Conservation (phyloP, 2,888 invertebrate species). For the Kuschelorhynchus macadamiae region DNA sequence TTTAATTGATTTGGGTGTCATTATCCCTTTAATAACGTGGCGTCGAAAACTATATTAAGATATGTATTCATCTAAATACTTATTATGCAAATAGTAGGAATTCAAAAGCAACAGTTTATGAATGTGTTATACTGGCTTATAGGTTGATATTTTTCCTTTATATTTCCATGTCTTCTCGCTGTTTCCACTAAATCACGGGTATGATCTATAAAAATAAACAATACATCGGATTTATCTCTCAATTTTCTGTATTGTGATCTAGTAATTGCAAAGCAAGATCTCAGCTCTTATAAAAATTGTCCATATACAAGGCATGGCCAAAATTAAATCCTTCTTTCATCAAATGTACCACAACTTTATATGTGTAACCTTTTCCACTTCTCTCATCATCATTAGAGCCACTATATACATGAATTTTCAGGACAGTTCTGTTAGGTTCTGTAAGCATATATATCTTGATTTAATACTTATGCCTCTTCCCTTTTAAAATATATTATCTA, state of each 20-base stretch:
- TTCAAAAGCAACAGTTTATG: too few species aligned
- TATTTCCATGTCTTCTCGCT: too few species aligned
- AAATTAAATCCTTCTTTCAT: constrained; percentile 35
- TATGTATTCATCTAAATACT: too few species aligned
- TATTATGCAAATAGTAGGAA: too few species aligned
- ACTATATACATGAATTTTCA: constrained; percentile 34
- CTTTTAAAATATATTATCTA: constrained; percentile 37
- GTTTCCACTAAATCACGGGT: too few species aligned
- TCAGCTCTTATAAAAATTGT: constrained; percentile 46
- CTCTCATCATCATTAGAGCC: too few species aligned
- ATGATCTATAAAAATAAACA: too few species aligned
- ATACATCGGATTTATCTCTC: constrained; percentile 14
- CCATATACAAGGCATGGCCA: constrained; percentile 46
- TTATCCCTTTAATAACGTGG: too few species aligned
- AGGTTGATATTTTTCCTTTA: too few species aligned
- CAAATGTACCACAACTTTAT: constrained; percentile 43
- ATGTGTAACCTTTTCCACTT: constrained; percentile 39
- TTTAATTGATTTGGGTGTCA: too few species aligned
- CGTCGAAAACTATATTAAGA: too few species aligned
- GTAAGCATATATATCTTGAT: constrained; percentile 35
- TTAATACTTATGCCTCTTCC: constrained; percentile 42
- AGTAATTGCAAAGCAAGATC: constrained; percentile 32
- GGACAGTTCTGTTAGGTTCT: constrained; percentile 35
- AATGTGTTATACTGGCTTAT: too few species aligned
- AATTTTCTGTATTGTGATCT: constrained; percentile 45